A percentile compares a stretch with the other conserved stretches of the same genome.
These are phyloP conservation scores for Vidua macroura DNA, from an alignment of 2,113 vertebrate genomes.

Conservation along the genomic window DNA sequence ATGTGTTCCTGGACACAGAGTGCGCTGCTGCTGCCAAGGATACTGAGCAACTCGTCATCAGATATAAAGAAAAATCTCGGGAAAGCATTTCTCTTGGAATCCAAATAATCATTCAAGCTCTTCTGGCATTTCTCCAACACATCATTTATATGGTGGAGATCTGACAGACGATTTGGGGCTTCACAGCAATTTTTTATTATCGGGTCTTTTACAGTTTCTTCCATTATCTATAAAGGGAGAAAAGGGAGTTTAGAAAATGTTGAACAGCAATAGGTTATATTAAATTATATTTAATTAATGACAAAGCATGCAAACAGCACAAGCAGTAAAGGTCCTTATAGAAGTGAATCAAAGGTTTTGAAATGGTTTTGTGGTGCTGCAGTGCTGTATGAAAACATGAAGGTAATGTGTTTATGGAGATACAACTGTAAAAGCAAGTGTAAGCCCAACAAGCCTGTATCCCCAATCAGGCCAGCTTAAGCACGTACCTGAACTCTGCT, in stretches of 20 bases:
- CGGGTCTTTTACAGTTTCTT: conserved; percentile 78
- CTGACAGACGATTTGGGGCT: conserved; percentile 78
- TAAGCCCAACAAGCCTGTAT: neutral
- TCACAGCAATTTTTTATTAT: conserved; percentile 87
- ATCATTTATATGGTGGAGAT: conserved; percentile 83
- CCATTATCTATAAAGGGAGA: conserved; percentile 83
- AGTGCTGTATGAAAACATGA: neutral
- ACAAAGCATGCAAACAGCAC: neutral
- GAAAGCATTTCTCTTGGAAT: conserved; percentile 92
- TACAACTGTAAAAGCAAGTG: neutral
- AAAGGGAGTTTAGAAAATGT: neutral
- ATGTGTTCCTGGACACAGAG: conserved; percentile 95
- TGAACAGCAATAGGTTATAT: neutral
- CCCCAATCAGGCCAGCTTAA: neutral
- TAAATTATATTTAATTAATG: neutral
- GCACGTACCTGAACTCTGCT: neutral
- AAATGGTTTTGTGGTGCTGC: neutral
- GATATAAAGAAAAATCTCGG: conserved; percentile 98
- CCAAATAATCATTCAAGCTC: conserved; percentile 91
- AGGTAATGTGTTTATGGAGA: neutral
- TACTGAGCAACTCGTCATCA: conserved; percentile 94
- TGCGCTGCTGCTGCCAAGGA: conserved; percentile 88
- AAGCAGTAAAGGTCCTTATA: neutral
- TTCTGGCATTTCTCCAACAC: conserved; percentile 94
- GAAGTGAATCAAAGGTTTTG: neutral